Base-by-base conservation (phyloP, 2,113 vertebrate genomes). In the Indri indri region DNA sequence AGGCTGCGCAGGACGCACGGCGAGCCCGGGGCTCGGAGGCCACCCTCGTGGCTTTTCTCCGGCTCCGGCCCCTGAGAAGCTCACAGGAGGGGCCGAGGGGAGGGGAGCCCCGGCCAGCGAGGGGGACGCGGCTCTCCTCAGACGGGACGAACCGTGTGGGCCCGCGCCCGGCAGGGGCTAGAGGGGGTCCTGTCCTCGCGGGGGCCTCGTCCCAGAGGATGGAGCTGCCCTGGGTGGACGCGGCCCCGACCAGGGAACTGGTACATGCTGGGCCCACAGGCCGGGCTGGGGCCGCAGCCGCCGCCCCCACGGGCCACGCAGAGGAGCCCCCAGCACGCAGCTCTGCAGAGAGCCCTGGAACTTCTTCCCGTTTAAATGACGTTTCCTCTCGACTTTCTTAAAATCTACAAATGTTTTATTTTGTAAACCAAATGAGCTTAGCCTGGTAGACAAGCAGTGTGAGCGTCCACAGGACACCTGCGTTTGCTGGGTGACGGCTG, bases 381-480 rank as follows among this genome's bases (percentile, higher is more conserved):
- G 45, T 32, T 59, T 79, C 32, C 57, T 22, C 4, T 65, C 27
- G 2, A 2, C 40, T 27, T 34, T 6, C 73, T 27, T 4, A 2
- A 22, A 18, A 16, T 22, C 12, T 12, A 0, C 6, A 8, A 57
- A 30, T 34, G 1, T 40, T 50, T 45, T 2, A 6, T 11, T 42
- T 27, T 12, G 14, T 34, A 66, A 30, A 11, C 37, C 18, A 37
- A 20, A 8, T 9, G 32, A 18, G 3, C 10, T 23, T 1, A 12
- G 23, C 23, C 37, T 9, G 27, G 10, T 25, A 6, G 20, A 0
- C 2, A 4, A 1, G 61, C 12, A 1, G 32, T 22, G 6, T 2
- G 0, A 0, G 2, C 2, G 0, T 3, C 23, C 61, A 4, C 0
- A 6, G 71, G n/a, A 1, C 14, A 1, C 54, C 0, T 52, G 2